These are phyloP conservation scores for Gallinago media DNA, from an alignment of 2,113 vertebrate genomes.

Conservation along the genomic window DNA sequence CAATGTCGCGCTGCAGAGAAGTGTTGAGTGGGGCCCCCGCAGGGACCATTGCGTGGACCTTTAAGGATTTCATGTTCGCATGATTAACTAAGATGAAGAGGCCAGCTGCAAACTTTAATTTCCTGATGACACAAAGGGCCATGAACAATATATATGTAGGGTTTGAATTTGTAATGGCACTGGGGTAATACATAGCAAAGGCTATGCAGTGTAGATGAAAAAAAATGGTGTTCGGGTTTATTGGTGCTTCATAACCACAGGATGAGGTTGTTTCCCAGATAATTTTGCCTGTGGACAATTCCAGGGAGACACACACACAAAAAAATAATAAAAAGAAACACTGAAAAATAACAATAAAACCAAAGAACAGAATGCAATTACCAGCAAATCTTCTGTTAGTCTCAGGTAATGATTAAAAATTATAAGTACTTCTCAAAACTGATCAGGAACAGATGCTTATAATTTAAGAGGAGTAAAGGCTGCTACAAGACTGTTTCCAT, in stretches of 20 bases:
- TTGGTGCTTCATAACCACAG: neutral
- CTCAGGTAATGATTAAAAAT: neutral
- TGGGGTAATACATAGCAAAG: slow-evolving; percentile 62
- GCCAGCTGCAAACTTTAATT: slow-evolving; percentile 86
- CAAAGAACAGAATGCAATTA: neutral
- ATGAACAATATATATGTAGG: slow-evolving; percentile 78
- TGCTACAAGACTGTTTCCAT: neutral
- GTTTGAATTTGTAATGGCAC: slow-evolving; percentile 74
- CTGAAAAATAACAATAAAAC: neutral
- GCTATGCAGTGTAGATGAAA: neutral
- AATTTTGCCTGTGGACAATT: neutral
- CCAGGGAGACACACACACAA: neutral
- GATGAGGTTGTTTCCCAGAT: neutral
- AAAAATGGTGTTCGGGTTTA: slow-evolving; percentile 3
- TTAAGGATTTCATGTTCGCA: slow-evolving; percentile 80
- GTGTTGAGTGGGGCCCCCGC: slow-evolving; percentile 72
- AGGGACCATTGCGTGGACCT: slow-evolving; percentile 73
- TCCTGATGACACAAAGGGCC: slow-evolving; percentile 81
- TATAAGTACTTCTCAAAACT: neutral
- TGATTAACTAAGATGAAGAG: slow-evolving; percentile 84
- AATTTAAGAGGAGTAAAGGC: neutral
- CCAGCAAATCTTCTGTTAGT: neutral
- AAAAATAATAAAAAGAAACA: neutral
- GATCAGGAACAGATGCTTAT: neutral
- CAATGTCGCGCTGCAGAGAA: slow-evolving; percentile 69